phyloP scores from a whole-genome alignment of 2,797 vertebrate species.

The Tamandua tetradactyla region DNA sequence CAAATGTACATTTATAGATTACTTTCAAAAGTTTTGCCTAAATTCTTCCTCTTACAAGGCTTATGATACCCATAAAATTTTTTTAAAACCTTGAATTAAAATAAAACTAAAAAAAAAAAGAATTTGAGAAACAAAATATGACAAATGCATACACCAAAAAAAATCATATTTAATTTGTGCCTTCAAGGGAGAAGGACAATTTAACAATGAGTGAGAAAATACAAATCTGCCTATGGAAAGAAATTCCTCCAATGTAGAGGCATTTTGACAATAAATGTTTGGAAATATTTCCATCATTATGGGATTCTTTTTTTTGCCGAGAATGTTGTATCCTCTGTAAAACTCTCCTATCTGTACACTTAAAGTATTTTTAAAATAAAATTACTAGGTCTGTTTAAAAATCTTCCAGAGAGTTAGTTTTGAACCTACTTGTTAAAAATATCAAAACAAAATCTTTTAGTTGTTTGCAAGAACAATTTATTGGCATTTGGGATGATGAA shows the following conservation, averaged over 20 bases:
- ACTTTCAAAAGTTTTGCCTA: no score
- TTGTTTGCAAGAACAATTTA: neutral
- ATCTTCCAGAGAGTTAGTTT: neutral
- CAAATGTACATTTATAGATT: no score
- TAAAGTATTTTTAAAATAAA: neutral
- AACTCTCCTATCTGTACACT: neutral
- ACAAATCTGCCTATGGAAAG: neutral
- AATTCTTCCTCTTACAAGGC: no score
- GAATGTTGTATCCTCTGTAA: conserved; percentile 4
- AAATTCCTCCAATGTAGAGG: neutral
- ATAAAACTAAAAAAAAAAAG: neutral
- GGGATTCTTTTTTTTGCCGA: neutral
- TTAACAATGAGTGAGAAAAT: neutral
- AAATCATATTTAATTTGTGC: neutral
- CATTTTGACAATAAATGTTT: neutral
- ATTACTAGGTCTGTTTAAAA: neutral
- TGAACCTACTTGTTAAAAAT: neutral
- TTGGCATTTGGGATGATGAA: neutral
- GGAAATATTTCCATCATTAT: neutral
- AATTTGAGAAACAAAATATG: conserved; percentile 1
- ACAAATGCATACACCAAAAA: neutral
- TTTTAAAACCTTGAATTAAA: no score
- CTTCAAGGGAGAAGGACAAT: neutral
- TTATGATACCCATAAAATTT: no score
- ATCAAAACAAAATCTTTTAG: neutral